Base-by-base conservation (phyloP, 2,113 vertebrate genomes). In the Trinectes maculatus region DNA sequence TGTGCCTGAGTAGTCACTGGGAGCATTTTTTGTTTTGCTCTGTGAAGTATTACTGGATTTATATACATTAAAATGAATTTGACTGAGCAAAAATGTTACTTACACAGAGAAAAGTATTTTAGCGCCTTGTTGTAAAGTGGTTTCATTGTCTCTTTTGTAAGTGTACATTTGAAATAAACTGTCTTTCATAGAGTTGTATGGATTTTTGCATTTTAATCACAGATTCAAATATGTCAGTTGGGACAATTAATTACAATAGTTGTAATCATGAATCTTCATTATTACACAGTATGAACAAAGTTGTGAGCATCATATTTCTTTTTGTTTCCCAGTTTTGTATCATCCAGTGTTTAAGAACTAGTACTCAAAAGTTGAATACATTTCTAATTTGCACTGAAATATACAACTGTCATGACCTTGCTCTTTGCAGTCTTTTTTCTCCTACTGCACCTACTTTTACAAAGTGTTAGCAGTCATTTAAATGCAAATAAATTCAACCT, bases 131-230 rank as follows among this genome's bases (percentile, higher is more conserved):
- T 24, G 25, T 29, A 37, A 29, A 71, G 15, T 63, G 59, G 47
- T 77, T 79, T 81, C 64, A 81, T 18, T 88, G 83, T 88, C 79
- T 69, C 67, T 87, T 90, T 90, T 90, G 65, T 90, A 91, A 86
- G 72, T 73, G 60, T 71, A 74, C 78, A 81, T 74, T 90, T 91
- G 64, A 72, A 88, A 85, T 89, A 86, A 89, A 89, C 31, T 84
- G 59, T 61, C 8, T 84, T 84, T 84, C 72, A 54, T 72, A 79
- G 6, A 39, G 21, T 39, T 16, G 4, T 53, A 1, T 42, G 8
- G n/a, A n/a, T n/a, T n/a, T n/a, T n/a, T n/a, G n/a, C n/a, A n/a
- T n/a, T n/a, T n/a, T n/a, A n/a, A n/a, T n/a, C n/a, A n/a, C n/a
- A n/a, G n/a, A n/a, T n/a, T n/a, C n/a, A n/a, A n/a, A n/a, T n/a